Percentiles rank a stretch among this genome's conserved stretches.
Evolutionary conservation across 1,140 invertebrate genomes (phyloP).

Genomic region (Ericerus pela): DNA sequence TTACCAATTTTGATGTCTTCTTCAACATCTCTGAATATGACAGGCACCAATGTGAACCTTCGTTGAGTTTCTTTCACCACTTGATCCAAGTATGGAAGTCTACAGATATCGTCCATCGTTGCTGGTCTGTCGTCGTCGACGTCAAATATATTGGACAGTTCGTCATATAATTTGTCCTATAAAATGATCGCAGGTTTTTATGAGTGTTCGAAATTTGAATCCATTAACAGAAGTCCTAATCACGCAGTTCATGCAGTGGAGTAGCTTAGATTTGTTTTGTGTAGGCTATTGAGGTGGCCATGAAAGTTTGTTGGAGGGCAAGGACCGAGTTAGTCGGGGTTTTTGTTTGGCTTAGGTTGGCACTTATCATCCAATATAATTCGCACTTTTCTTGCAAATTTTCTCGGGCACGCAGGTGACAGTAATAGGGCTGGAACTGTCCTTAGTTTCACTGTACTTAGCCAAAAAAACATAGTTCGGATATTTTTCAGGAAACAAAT

Average conservation of each 20-base stretch:
- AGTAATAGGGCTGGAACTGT: too few relatives aligned
- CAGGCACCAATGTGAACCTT: conserved; percentile 40
- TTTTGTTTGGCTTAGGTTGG: too few relatives aligned
- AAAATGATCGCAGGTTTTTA: conserved; percentile 9
- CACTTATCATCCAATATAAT: too few relatives aligned
- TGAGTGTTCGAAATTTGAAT: neutral
- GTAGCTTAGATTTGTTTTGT: neutral
- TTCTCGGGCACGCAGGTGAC: too few relatives aligned
- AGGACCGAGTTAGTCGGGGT: too few relatives aligned
- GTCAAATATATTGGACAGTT: conserved; percentile 31
- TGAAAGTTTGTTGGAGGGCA: neutral
- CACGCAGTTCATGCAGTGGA: neutral
- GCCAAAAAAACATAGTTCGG: too few relatives aligned
- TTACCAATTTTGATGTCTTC: conserved; percentile 35
- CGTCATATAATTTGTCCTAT: conserved; percentile 32
- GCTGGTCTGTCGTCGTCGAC: conserved; percentile 32
- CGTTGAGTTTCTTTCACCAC: conserved; percentile 19
- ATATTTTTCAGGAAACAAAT: too few relatives aligned
- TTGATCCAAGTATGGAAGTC: conserved; percentile 25
- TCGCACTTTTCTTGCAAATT: too few relatives aligned
- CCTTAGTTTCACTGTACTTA: too few relatives aligned
- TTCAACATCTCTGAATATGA: conserved; percentile 37
- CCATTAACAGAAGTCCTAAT: neutral
- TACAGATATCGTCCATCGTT: conserved; percentile 36
- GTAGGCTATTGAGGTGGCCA: neutral